Base-by-base conservation (phyloP, 1,140 invertebrate species). In the Whitmania pigra region DNA sequence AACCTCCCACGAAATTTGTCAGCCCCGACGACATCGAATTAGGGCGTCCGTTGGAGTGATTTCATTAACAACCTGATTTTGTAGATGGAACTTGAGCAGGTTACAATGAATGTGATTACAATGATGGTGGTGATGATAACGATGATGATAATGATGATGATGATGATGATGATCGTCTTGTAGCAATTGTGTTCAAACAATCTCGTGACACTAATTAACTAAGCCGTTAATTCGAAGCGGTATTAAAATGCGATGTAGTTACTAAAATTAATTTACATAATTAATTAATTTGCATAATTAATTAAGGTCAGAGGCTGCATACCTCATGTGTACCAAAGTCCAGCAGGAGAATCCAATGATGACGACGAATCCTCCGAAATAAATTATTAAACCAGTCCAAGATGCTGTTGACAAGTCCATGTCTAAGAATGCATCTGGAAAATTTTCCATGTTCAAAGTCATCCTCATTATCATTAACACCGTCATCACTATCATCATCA, bases 321-420 rank as follows among this genome's bases (percentile, higher is more conserved):
- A 63, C 57, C 57, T 31, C 57, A 63, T 63, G 57, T 63, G 57
- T 6, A 63, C 22, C 29, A 63, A 31, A 63, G 57, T 63, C 57
- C 57, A 63, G 57, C 22, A 13, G 57, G 22, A 22, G 29, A 63
- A 63, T 22, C 57, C 57, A 20, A 63, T 13, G 57, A 63, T 63
- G 29, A 63, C 57, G 2, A 63, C 11, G 57, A 11, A 49, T 49
- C 57, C 57, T 20, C 9, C 29, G 11, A 63, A 31, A 20, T 31
- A 63, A 0, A 63, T 63, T 4, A 63, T 63, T 31, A 22, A 63
- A 63, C 22, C 57, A n/a, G 57, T 63, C 57, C 57, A 63, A 25
- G 3, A 63, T 0, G 57, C 57, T 2, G 29, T 63, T 63, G 11
- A 6, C 29, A 63, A n/a, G 22, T 20, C 20, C 22, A 63, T 18